phyloP scores from a whole-genome alignment of 2,113 vertebrate genomes.

The Chloroceryle aenea region DNA sequence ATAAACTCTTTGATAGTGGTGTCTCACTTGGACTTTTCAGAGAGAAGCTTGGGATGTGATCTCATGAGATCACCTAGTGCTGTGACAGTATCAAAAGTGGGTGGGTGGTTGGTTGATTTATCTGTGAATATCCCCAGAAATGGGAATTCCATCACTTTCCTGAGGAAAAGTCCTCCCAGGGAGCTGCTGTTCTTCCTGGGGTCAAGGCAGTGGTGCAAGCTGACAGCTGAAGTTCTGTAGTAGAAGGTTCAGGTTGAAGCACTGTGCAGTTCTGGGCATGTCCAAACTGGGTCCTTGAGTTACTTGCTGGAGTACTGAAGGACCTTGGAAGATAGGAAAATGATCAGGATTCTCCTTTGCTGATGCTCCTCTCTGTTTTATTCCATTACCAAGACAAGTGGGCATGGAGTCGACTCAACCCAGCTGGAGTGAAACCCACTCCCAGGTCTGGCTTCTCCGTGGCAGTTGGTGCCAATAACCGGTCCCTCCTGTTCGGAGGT shows the following conservation, averaged over 20 bases:
- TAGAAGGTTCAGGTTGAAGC: neutral
- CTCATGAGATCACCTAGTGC: neutral
- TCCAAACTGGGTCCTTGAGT: neutral
- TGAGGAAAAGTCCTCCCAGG: too few species aligned
- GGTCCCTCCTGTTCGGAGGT: conserved; percentile 89
- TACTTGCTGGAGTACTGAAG: neutral
- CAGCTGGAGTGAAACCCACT: conserved; percentile 85
- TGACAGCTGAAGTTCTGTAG: neutral
- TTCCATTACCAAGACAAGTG: conserved; percentile 84
- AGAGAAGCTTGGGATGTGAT: neutral
- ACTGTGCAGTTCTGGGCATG: neutral
- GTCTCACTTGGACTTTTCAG: neutral
- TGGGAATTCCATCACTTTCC: neutral
- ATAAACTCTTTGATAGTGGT: neutral
- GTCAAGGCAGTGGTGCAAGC: neutral
- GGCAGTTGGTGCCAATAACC: conserved; percentile 78
- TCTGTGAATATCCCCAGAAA: neutral
- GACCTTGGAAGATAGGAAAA: accelerated
- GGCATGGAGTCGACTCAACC: conserved; percentile 86
- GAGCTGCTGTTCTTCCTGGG: neutral
- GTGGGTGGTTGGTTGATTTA: neutral
- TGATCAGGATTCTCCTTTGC: accelerated
- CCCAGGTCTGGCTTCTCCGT: conserved; percentile 89
- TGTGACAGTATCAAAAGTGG: neutral
- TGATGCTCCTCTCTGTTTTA: neutral